These are phyloP conservation scores for Theodoxus fluviatilis DNA, from an alignment of 2,888 invertebrate species.

Conservation along the genomic window DNA sequence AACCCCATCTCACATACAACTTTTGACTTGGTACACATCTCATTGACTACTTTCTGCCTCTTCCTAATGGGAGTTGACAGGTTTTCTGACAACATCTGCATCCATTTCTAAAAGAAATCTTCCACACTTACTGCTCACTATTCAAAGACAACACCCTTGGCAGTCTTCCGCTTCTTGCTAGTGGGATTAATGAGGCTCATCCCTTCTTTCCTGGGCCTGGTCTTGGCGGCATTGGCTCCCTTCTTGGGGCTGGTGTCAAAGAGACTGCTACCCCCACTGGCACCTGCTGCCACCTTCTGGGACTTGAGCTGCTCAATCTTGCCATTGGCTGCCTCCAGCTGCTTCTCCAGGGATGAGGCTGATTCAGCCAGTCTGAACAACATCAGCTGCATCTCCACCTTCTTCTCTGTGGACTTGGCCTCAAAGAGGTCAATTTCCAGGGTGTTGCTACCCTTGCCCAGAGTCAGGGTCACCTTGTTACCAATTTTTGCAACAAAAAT, in stretches of 20 bases:
- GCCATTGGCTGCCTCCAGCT: constrained; percentile 49
- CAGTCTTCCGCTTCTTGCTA: constrained; percentile 58
- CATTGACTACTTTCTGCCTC: no score
- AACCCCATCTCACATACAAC: no score
- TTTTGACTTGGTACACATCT: no score
- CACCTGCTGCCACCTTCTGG: constrained; percentile 37
- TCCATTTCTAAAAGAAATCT: no score
- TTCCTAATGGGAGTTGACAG: no score
- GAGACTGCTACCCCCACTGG: constrained; percentile 30
- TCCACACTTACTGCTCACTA: no score
- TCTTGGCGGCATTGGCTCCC: constrained; percentile 41
- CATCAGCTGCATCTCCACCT: constrained; percentile 49
- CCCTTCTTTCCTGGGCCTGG: constrained; percentile 51
- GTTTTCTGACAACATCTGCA: no score
- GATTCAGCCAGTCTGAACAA: constrained; percentile 52
- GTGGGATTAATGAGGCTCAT: constrained; percentile 62
- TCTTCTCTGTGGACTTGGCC: constrained; percentile 56
- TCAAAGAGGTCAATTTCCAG: constrained; percentile 55
- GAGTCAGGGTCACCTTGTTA: constrained; percentile 47
- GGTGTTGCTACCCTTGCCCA: constrained; percentile 48
- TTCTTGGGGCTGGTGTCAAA: constrained; percentile 49
- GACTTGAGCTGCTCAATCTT: constrained; percentile 47
- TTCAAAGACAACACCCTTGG: constrained; percentile 60
- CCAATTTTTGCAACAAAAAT: constrained; percentile 47
- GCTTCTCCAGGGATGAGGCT: constrained; percentile 40